These are phyloP conservation scores for Danio aesculapii DNA, from an alignment of 2,797 vertebrate species.

Conservation along the genomic window DNA sequence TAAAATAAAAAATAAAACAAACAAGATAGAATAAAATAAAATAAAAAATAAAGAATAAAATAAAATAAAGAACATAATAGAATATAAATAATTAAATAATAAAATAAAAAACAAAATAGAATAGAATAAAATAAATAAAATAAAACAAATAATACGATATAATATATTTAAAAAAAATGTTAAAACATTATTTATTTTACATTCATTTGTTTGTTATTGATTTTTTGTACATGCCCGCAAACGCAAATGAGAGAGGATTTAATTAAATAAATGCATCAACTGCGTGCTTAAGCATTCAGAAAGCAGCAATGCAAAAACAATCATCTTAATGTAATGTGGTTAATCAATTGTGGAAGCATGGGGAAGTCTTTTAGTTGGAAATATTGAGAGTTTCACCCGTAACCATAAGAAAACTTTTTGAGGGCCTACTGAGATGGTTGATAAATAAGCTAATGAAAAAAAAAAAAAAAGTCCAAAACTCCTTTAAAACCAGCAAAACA, in stretches of 20 bases:
- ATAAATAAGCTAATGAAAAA: background rate
- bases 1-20: too few species aligned
- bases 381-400: background rate
- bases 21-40: too few species aligned
- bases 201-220: too few species aligned
- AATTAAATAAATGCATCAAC: slow-evolving; percentile 1
- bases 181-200: too few species aligned
- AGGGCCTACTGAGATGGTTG: background rate
- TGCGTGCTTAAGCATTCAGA: background rate
- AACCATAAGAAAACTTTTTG: background rate
- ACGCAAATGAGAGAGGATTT: background rate
- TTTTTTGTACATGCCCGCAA: too few species aligned
- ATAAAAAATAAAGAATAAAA: too few species aligned
- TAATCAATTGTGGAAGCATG: background rate
- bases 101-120: too few species aligned
- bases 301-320: background rate
- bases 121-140: too few species aligned
- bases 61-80: too few species aligned
- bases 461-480: background rate
- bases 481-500: background rate
- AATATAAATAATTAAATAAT: too few species aligned
- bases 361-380: background rate
- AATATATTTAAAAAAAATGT: too few species aligned
- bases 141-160: too few species aligned
- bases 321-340: background rate